These are phyloP conservation scores for Neogobius melanostomus DNA, from an alignment of 2,113 vertebrate genomes.

Conservation along the genomic window DNA sequence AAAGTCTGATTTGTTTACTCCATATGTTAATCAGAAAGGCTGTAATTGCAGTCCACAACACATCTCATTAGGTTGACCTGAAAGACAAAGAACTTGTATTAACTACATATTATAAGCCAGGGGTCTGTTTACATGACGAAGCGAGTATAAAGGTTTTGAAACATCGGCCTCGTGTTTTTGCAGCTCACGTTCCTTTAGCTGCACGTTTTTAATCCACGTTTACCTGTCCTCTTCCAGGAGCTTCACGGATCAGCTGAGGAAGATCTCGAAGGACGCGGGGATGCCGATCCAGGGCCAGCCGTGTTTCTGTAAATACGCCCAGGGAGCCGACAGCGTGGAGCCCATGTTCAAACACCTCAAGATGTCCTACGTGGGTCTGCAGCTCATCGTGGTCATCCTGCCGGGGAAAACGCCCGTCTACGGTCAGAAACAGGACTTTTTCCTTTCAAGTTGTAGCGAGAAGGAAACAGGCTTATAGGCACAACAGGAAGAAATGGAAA, in stretches of 20 bases:
- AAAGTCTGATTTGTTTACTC: too few relatives aligned
- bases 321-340: constrained; percentile 98
- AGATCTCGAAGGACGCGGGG: constrained; percentile 98
- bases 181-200: too few relatives aligned
- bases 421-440: constrained; percentile 75
- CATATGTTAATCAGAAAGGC: too few relatives aligned
- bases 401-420: constrained; percentile 97
- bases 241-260: constrained; percentile 96
- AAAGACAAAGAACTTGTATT: not conserved
- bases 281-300: constrained; percentile 99
- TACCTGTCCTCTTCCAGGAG: constrained; percentile 76
- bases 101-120: too few relatives aligned
- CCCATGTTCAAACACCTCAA: constrained; percentile 99
- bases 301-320: constrained; percentile 98
- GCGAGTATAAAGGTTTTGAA: too few relatives aligned
- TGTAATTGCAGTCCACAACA: too few relatives aligned
- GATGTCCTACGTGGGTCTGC: constrained; percentile 96
- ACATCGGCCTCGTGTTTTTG: too few relatives aligned
- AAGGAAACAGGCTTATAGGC: too few relatives aligned
- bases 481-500: too few relatives aligned
- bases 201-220: not conserved
- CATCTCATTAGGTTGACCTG: too few relatives aligned
- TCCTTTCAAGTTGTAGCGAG: too few relatives aligned
- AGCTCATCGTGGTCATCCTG: constrained; percentile 97
- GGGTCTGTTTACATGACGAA: too few relatives aligned